A percentile compares a stretch with the other conserved stretches of the same genome.
Conservation (phyloP, 2,797 vertebrate genomes). For the Onychomys torridus region DNA sequence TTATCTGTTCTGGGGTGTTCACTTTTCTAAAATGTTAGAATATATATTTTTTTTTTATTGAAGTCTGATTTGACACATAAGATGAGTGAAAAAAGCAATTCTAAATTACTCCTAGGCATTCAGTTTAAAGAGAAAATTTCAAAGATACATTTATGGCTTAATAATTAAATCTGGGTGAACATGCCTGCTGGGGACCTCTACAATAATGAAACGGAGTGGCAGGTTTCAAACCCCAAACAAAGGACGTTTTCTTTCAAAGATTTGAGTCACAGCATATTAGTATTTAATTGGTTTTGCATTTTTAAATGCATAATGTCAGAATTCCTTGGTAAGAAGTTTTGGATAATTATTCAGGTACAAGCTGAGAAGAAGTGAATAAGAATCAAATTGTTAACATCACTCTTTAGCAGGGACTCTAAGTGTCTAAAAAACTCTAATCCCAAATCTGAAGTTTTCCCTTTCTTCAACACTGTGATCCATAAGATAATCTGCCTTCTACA, state of each 20-base stretch:
- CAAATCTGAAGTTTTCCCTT: neutral
- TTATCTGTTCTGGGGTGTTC: constrained; percentile 50
- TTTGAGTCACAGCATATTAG: constrained; percentile 69
- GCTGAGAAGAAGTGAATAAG: constrained; percentile 1
- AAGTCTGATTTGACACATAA: constrained; percentile 65
- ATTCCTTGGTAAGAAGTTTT: constrained; percentile 59
- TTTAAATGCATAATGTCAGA: constrained; percentile 61
- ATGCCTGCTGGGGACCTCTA: constrained; percentile 64
- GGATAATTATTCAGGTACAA: constrained; percentile 58
- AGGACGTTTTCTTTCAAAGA: constrained; percentile 66
- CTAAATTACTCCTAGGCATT: constrained; percentile 76
- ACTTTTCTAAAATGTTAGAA: constrained; percentile 29
- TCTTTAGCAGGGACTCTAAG: neutral
- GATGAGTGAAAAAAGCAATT: constrained; percentile 72
- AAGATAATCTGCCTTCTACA: neutral
- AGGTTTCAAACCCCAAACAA: constrained; percentile 71
- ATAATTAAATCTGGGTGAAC: constrained; percentile 78
- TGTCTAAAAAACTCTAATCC: neutral
- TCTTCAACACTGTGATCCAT: accelerated
- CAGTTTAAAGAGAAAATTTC: constrained; percentile 73
- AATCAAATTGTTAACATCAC: neutral
- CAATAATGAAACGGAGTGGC: constrained; percentile 72
- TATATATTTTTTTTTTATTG: neutral
- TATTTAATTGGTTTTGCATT: constrained; percentile 71
- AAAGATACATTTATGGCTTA: constrained; percentile 77